Conservation (phyloP, 1,140 invertebrate genomes). For the Eriosoma lanigerum region DNA sequence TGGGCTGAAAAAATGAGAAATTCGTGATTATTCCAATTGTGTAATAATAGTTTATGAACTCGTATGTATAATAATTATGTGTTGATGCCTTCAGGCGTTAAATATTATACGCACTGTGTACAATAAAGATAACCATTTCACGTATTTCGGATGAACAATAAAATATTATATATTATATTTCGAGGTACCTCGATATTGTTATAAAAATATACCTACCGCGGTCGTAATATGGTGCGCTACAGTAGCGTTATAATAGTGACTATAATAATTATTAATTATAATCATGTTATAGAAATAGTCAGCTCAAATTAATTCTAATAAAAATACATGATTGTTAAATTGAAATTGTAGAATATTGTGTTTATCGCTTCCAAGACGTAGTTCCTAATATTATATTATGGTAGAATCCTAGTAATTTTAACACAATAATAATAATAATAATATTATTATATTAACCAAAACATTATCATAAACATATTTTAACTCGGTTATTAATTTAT, state of each 20-base stretch:
- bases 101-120: neutral
- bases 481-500: constrained; percentile 11
- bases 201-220: too few relatives aligned
- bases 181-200: too few relatives aligned
- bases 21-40: neutral
- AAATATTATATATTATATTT: neutral
- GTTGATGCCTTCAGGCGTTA: neutral
- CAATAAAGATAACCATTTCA: neutral
- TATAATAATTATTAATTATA: too few relatives aligned
- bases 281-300: neutral
- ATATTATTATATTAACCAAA: neutral
- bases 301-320: constrained; percentile 14
- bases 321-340: constrained; percentile 6
- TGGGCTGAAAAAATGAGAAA: neutral
- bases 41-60: neutral
- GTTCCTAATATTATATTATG: constrained; percentile 32
- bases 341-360: neutral
- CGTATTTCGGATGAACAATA: neutral
- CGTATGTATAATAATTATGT: neutral
- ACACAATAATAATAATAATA: neutral
- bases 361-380: constrained; percentile 19
- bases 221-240: too few relatives aligned
- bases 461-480: constrained; percentile 10
- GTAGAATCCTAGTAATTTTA: constrained; percentile 44
- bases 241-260: too few relatives aligned